Percentiles rank a stretch among this genome's conserved stretches.
phyloP scores from a whole-genome alignment of 30 jellyfish, hydroid and myxozoan genomes.

The Sanderia malayensis region DNA sequence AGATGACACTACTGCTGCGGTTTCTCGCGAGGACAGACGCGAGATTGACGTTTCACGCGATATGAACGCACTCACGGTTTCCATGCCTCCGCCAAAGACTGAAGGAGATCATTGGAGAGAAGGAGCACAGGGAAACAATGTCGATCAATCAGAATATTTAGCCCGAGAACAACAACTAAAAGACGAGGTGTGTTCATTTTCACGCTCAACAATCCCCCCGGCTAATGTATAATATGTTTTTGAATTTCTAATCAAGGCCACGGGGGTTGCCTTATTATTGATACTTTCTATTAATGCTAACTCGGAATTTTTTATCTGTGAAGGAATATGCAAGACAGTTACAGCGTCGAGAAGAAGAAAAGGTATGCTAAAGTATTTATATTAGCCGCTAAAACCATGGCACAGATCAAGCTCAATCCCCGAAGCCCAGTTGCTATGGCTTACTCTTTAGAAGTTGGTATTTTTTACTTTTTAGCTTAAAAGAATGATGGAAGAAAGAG shows the following conservation, averaged over 20 bases:
- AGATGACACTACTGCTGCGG: too few species aligned
- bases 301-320: too few species aligned
- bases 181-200: background rate
- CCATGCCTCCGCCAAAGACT: too few species aligned
- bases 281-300: too few species aligned
- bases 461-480: conserved; percentile 44
- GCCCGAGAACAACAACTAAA: background rate
- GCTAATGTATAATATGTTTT: too few species aligned
- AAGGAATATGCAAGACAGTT: conserved; percentile 65
- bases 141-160: background rate
- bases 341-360: conserved; percentile 48
- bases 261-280: too few species aligned
- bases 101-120: background rate
- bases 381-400: too few species aligned
- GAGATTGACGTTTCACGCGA: background rate
- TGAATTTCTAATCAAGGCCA: too few species aligned
- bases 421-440: too few species aligned
- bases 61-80: background rate
- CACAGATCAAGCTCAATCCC: too few species aligned
- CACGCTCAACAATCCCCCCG: too few species aligned
- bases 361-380: conserved; percentile 40
- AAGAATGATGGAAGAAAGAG: conserved; percentile 69
- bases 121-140: background rate
- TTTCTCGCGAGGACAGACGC: background rate
- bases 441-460: too few species aligned